Percentiles rank a stretch among this genome's conserved stretches.
phyloP scores from a whole-genome alignment of 1,140 invertebrate species.

The Ptiloglossa arizonensis region DNA sequence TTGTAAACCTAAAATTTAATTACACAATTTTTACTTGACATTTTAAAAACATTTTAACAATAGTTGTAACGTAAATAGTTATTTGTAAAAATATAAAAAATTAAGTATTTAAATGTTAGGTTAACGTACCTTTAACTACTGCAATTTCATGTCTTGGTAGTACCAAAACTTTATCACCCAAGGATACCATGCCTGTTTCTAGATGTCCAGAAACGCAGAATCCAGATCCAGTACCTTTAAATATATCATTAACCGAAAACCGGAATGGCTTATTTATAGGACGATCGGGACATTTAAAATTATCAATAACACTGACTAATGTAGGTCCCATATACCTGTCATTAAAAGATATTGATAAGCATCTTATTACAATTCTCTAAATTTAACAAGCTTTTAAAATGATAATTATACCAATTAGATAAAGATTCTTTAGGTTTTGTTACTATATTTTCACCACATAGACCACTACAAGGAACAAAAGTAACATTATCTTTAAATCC shows the following conservation, averaged over 20 bases:
- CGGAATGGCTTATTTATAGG: conserved; percentile 94
- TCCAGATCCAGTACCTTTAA: conserved; percentile 94
- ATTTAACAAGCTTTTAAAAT: neutral
- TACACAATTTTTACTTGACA: neutral
- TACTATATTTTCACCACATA: conserved; percentile 96
- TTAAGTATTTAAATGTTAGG: neutral
- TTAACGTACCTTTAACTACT: conserved; percentile 85
- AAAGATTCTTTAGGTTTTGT: conserved; percentile 86
- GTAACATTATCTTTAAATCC: conserved; percentile 94
- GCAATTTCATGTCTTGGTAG: conserved; percentile 92
- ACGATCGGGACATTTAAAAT: conserved; percentile 91
- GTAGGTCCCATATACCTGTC: conserved; percentile 78
- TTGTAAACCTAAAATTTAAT: conserved; percentile 81
- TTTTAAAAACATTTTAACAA: too few species aligned
- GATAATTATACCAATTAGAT: conserved; percentile 73
- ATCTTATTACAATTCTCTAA: neutral
- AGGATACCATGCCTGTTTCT: conserved; percentile 93
- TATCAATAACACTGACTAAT: conserved; percentile 83
- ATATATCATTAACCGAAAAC: conserved; percentile 96
- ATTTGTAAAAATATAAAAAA: too few species aligned
- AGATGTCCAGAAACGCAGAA: conserved; percentile 94
- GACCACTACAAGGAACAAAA: conserved; percentile 97
- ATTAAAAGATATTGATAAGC: conserved; percentile 7
- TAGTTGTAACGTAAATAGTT: too few species aligned
- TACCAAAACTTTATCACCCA: conserved; percentile 93